Percentiles rank a stretch among this genome's conserved stretches.
Evolutionary conservation across 2,797 vertebrate genomes (phyloP).

Genomic region (Myotis daubentonii): DNA sequence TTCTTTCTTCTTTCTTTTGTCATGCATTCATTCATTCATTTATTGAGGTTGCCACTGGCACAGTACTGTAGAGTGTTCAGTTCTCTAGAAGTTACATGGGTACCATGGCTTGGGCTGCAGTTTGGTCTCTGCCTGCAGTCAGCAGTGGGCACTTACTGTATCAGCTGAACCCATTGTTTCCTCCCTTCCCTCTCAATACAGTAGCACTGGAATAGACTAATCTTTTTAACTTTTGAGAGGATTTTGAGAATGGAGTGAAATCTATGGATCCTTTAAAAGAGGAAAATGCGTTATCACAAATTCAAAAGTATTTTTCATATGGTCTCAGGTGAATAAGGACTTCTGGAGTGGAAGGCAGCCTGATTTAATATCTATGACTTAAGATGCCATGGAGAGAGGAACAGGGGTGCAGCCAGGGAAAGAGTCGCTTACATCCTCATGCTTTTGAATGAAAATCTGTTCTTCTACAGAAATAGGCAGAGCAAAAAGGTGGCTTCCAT

Average conservation of each 20-base stretch:
- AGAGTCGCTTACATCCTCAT: neutral
- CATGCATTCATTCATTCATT: too few species aligned
- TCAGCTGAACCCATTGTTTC: neutral
- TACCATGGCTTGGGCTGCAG: neutral
- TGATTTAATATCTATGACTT: neutral
- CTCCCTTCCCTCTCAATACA: neutral
- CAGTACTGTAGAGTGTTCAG: rapidly evolving
- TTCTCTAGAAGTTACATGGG: neutral
- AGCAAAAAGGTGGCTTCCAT: conserved; percentile 11
- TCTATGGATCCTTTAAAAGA: neutral
- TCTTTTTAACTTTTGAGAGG: neutral
- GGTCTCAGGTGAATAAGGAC: neutral
- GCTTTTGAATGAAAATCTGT: conserved; percentile 2
- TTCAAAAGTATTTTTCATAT: neutral
- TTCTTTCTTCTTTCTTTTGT: neutral
- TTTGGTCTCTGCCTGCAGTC: neutral
- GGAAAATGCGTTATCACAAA: neutral
- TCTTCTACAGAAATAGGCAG: conserved; percentile 27
- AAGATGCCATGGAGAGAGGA: neutral
- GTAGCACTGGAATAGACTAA: neutral
- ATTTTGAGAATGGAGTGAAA: neutral
- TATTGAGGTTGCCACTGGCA: neutral
- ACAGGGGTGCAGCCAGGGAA: neutral
- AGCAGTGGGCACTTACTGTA: neutral
- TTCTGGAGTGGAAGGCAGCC: neutral